Conservation (phyloP, 2,888 invertebrate genomes). For the Latrodectus hesperus region DNA sequence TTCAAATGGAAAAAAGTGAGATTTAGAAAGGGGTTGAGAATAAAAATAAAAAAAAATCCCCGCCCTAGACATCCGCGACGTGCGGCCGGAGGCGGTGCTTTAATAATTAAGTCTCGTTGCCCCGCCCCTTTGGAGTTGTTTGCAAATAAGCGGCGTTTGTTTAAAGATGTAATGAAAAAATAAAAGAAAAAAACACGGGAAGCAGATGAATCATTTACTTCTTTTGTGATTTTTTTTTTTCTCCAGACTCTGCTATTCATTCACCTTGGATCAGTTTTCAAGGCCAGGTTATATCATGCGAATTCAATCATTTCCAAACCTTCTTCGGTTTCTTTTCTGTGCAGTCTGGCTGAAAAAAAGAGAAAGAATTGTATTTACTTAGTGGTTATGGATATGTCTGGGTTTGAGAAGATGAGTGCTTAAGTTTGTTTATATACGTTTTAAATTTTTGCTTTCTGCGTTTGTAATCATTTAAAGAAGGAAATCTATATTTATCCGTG, state of each 20-base stretch:
- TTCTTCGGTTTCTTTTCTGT: no score
- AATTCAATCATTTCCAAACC: background rate
- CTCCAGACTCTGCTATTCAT: background rate
- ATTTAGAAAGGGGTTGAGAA: no score
- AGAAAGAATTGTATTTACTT: no score
- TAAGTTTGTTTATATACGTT: no score
- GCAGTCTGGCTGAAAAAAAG: no score
- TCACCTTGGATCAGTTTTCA: conserved; percentile 51
- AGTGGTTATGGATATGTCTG: no score
- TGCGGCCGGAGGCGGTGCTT: conserved; percentile 53
- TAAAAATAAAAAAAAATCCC: conserved; percentile 21
- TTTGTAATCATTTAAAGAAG: no score
- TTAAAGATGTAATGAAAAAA: conserved; percentile 44
- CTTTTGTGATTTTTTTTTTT: conserved; percentile 5
- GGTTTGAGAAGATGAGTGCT: no score
- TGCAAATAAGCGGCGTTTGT: conserved; percentile 65
- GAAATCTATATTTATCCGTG: no score
- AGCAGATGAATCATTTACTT: conserved; percentile 19
- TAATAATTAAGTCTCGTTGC: conserved; percentile 64
- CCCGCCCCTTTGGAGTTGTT: conserved; percentile 63
- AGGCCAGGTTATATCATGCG: conserved; percentile 37
- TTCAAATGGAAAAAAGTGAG: background rate
- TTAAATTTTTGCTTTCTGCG: no score
- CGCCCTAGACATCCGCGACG: conserved; percentile 53
- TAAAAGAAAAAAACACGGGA: conserved; percentile 8